A percentile compares a stretch with the other conserved stretches of the same genome.
These are phyloP conservation scores for Petrocephalus zakoni DNA, from an alignment of 2,113 vertebrate genomes.

Conservation along the genomic window DNA sequence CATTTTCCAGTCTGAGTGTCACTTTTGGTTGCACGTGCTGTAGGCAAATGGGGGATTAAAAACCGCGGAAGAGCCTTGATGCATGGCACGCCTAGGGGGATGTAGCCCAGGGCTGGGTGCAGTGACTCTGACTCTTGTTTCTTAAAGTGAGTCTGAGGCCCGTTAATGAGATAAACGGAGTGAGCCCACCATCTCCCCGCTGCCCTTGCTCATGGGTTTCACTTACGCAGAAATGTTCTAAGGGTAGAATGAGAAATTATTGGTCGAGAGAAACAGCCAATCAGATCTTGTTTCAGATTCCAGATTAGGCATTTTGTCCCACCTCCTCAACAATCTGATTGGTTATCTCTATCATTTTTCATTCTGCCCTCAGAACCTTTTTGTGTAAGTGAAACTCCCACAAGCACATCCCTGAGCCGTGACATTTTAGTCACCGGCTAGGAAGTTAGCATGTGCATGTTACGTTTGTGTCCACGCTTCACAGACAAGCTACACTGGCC, in stretches of 20 bases:
- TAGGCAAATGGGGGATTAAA: neutral
- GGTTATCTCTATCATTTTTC: no score
- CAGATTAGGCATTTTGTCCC: no score
- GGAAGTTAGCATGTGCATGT: neutral
- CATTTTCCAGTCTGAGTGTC: neutral
- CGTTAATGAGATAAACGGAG: no score
- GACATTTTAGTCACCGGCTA: neutral
- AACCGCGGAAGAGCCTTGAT: neutral
- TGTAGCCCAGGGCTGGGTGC: neutral
- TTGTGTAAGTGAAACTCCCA: no score
- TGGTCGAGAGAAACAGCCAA: no score
- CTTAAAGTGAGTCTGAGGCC: neutral
- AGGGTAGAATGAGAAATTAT: no score
- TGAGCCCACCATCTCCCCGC: neutral
- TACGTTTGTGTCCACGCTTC: neutral
- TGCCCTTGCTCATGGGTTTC: no score
- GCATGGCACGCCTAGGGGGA: neutral
- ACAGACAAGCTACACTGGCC: neutral
- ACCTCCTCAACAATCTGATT: no score
- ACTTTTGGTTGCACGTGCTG: neutral
- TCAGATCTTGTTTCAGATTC: no score
- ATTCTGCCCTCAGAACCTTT: no score
- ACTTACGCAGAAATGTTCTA: no score
- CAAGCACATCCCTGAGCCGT: neutral
- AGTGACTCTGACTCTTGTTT: neutral